Base-by-base conservation (phyloP, 1,140 invertebrate genomes). In the Lucilia cuprina region DNA sequence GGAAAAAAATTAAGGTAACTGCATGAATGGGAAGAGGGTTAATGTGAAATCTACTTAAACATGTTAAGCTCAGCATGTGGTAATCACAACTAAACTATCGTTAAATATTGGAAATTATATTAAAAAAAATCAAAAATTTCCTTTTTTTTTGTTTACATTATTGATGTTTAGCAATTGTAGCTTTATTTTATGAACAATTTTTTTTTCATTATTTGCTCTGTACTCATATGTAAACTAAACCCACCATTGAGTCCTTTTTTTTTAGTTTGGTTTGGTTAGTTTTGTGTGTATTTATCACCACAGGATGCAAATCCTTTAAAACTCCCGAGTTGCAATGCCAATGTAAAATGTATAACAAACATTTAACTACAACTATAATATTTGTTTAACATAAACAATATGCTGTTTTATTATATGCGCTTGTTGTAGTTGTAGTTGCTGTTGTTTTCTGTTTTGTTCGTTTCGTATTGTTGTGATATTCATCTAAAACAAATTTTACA, bases 331-430 rank as follows among this genome's bases (percentile, higher is more conserved):
- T 60, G 13, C 50, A 17, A 10, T 60, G 2, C 55, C n/a, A n/a
- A 2, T 17, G 55, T 60, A 60, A 60, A 60, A 60, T 55, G 17
- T 55, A 2, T 55, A 55, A 55, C 10, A 55, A 55, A 60, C 14
- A 60, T 14, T 17, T n/a, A 41, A 60, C 55, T 17, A 60, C 55
- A 60, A 17, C 5, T n/a, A 60, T 60, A 17, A 14, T 60, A 60
- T 60, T 60, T 60, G 55, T 60, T 60, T 60, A 60, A 60, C 55
- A 60, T 60, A 60, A 60, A 60, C 55, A 60, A 60, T 60, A 60
- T 17, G n/a, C n/a, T 60, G 55, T 60, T 60, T 60, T 60, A 60
- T n/a, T n/a, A 60, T 60, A 17, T n/a, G 4, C 55, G n/a, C 14
- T 41, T 41, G 41, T 41, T 41, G 41, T 41, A n/a, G n/a, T n/a